These are phyloP conservation scores for Heterodera filipjevi DNA, from an alignment of 2,888 invertebrate genomes.

Conservation along the genomic window DNA sequence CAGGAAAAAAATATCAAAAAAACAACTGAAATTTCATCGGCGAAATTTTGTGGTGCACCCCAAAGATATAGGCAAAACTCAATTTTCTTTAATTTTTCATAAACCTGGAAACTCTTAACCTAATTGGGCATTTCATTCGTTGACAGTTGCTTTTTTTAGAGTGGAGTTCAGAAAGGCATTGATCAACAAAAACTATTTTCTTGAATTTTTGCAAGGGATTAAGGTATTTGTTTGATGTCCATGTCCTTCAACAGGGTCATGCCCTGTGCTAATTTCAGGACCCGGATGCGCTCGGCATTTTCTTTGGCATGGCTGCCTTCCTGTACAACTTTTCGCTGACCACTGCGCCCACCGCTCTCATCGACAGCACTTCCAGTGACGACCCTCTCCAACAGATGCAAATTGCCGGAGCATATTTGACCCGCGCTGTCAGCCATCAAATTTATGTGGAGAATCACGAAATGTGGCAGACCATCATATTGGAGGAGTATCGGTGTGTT, in stretches of 20 bases:
- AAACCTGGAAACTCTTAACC: no score
- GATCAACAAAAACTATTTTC: slow-evolving; percentile 3
- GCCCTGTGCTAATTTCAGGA: slow-evolving; percentile 25
- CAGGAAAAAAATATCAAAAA: no score
- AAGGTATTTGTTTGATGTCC: slow-evolving; percentile 20
- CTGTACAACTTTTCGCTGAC: slow-evolving; percentile 33
- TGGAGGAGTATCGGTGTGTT: slow-evolving; percentile 24
- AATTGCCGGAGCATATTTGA: background rate
- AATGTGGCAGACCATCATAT: slow-evolving; percentile 22
- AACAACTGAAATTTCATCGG: no score
- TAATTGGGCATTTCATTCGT: background rate
- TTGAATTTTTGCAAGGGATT: slow-evolving; percentile 18
- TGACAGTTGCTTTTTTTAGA: background rate
- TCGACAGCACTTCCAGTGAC: slow-evolving; percentile 6
- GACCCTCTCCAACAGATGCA: slow-evolving; percentile 4
- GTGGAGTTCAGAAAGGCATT: slow-evolving; percentile 1
- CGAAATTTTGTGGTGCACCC: no score
- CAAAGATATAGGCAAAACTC: no score
- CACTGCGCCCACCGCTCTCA: slow-evolving; percentile 1
- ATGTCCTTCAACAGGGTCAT: background rate
- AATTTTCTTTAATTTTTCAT: no score
- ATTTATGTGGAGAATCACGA: slow-evolving; percentile 22
- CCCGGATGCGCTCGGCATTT: slow-evolving; percentile 27
- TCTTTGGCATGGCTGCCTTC: slow-evolving; percentile 23
- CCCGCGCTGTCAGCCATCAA: slow-evolving; percentile 17